These are phyloP conservation scores for Latrodectus hesperus DNA, from an alignment of 2,888 invertebrate genomes.

Conservation along the genomic window DNA sequence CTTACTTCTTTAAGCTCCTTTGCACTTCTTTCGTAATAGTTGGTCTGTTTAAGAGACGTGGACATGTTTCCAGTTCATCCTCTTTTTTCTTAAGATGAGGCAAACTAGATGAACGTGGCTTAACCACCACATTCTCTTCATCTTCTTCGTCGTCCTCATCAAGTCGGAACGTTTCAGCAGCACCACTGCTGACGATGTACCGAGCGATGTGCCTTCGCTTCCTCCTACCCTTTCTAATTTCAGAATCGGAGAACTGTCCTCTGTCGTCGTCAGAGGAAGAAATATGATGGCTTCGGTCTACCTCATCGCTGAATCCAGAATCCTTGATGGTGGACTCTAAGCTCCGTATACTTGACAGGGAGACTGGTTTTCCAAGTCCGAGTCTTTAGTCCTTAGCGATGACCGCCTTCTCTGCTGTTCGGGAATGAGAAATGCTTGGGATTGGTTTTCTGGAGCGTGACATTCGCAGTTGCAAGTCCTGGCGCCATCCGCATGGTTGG, in stretches of 20 bases:
- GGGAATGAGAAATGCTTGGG: neutral
- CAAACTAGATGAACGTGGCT: conserved; percentile 54
- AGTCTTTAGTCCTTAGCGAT: conserved; percentile 36
- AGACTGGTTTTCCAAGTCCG: conserved; percentile 55
- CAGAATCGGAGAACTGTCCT: conserved; percentile 31
- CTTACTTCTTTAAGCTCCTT: conserved; percentile 86
- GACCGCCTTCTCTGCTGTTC: conserved; percentile 21
- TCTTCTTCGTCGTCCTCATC: conserved; percentile 56
- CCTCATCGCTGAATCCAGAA: conserved; percentile 68
- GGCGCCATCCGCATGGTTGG: neutral
- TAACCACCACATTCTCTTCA: conserved; percentile 23
- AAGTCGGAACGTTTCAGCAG: conserved; percentile 47
- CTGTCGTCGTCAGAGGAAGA: conserved; percentile 44
- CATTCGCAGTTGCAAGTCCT: conserved; percentile 17
- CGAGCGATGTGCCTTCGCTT: conserved; percentile 23
- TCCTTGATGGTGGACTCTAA: conserved; percentile 65
- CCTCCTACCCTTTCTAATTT: conserved; percentile 1
- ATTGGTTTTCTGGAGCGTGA: neutral
- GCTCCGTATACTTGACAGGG: conserved; percentile 63
- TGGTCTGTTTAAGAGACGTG: conserved; percentile 53
- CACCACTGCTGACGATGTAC: conserved; percentile 56
- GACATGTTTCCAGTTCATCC: conserved; percentile 28
- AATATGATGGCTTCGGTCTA: conserved; percentile 42
- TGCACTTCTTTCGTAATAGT: conserved; percentile 91
- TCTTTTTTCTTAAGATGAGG: conserved; percentile 53